Percentiles rank a stretch among this genome's conserved stretches.
These are phyloP conservation scores for Gallinago solitaria DNA, from an alignment of 2,797 vertebrate species.

Conservation along the genomic window DNA sequence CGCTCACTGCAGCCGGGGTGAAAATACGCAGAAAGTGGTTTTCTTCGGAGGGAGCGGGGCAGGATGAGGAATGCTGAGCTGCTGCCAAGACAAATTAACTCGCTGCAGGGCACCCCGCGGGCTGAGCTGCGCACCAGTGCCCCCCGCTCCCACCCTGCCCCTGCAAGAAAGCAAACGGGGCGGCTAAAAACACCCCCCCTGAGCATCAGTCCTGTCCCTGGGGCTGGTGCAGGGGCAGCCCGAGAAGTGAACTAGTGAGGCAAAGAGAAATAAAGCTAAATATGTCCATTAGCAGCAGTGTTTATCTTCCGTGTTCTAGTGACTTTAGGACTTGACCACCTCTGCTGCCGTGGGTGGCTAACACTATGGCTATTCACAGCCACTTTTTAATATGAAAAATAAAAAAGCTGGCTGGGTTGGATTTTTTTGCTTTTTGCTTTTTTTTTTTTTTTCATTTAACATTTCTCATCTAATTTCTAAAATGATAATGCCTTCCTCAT, in stretches of 20 bases:
- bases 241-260: neutral
- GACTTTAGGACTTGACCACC: neutral
- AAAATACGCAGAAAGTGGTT: neutral
- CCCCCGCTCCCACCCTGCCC: neutral
- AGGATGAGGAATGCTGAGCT: constrained; percentile 64
- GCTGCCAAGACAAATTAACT: constrained; percentile 78
- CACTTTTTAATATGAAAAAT: neutral
- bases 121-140: neutral
- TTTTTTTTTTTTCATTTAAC: no score
- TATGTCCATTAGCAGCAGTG: neutral
- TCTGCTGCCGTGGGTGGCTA: neutral
- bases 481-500: neutral
- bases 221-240: neutral
- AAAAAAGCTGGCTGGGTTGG: neutral
- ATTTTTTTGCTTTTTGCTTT: neutral
- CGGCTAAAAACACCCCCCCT: neutral
- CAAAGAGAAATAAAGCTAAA: neutral
- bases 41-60: neutral
- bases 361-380: neutral
- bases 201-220: neutral
- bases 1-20: neutral
- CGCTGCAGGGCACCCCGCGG: neutral
- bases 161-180: neutral
- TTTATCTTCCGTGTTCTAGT: neutral
- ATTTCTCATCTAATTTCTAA: neutral